Percentiles rank a stretch among this genome's conserved stretches.
Evolutionary conservation across 1,140 invertebrate species (phyloP).

Genomic region (Drosophila micromelanica): DNA sequence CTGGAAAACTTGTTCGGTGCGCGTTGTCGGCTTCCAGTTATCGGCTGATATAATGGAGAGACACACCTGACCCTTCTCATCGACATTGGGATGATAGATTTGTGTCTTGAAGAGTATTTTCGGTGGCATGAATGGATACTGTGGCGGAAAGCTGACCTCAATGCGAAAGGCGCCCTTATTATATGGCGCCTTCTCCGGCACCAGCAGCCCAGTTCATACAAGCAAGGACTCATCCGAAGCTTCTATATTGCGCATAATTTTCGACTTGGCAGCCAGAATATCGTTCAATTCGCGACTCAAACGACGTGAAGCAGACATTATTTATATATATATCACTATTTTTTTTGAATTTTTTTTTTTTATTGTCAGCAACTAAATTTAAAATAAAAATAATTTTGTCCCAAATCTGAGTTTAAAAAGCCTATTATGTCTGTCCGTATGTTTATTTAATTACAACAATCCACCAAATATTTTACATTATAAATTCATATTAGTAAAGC

Average conservation of each 20-base stretch:
- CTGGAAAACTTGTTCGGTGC: conserved; percentile 99
- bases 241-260: conserved; percentile 95
- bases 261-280: conserved; percentile 89
- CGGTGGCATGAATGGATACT: conserved; percentile 99
- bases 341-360: conserved; percentile 33
- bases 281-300: conserved; percentile 93
- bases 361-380: conserved; percentile 19
- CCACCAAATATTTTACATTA: conserved; percentile 12
- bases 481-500: conserved; percentile 6
- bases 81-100: conserved; percentile 99
- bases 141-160: conserved; percentile 98
- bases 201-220: conserved; percentile 96
- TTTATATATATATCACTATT: conserved; percentile 7
- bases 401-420: conserved; percentile 11
- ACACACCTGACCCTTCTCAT: conserved; percentile 99
- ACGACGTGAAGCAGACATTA: conserved; percentile 89
- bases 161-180: conserved; percentile 99
- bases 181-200: conserved; percentile 98
- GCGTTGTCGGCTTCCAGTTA: conserved; percentile 99
- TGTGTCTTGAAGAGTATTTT: conserved; percentile 99
- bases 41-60: conserved; percentile 98
- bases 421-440: conserved; percentile 7
- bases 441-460: conserved; percentile 1
- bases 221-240: conserved; percentile 96
- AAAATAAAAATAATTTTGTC: conserved; percentile 21